Base-by-base conservation (phyloP, 2,113 vertebrate species). In the Lamprotornis superbus region DNA sequence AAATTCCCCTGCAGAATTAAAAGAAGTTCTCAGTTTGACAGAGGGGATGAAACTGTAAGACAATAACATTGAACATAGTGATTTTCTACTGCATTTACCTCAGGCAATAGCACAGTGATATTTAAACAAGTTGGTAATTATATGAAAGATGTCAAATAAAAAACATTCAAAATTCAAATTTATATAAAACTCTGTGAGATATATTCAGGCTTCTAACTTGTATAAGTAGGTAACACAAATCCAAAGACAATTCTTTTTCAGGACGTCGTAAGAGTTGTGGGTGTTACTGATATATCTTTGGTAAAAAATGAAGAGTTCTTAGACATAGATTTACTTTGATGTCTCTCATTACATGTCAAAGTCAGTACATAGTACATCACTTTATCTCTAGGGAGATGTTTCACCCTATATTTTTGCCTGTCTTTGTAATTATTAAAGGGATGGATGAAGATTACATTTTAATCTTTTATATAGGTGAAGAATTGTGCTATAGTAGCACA, bases 71-170 rank as follows among this genome's bases (percentile, higher is more conserved):
- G 82, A 95, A 84, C 31, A 47, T n/a, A 89, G 85, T 87, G 82
- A 95, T 94, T 97, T 96, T 95, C 93, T 90, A 68, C 76, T 88
- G 77, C 79, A 95, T 94, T 96, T 95, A 93, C 83, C 87, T 92
- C 81, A 94, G 85, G 82, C 87, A 93, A 87, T 73, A 87, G 52
- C 52, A 82, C 39, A 93, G 60, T 85, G 90, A 90, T 95, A 95
- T 93, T 96, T 95, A 92, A 95, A 94, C 89, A 94, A 90, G 82
- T 82, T 81, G 71, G 60, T 92, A 89, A 94, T 94, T 94, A 92
- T 93, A 93, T 92, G 73, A 94, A 95, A 89, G 69, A 52, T 75
- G 80, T 94, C 70, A 93, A 90, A 90, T 87, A 89, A 91, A 95
- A 95, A 90, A 21, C 21, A 93, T 87, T 92, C 46, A 68, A 60